These are phyloP conservation scores for Leucophenga varia DNA, from an alignment of 1,140 invertebrate species.

Conservation along the genomic window DNA sequence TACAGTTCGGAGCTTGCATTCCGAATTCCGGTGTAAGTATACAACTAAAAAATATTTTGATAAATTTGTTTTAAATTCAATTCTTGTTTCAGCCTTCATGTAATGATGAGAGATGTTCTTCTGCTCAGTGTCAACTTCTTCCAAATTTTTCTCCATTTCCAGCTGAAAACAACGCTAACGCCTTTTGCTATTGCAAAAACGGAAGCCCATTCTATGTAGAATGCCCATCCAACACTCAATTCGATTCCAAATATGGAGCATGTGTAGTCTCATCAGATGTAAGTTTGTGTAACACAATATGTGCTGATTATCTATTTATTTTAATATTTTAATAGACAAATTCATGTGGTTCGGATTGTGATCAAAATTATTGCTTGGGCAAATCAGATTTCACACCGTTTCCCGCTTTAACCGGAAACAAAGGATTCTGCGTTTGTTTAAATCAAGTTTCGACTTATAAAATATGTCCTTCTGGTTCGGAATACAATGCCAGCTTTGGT, in stretches of 20 bases:
- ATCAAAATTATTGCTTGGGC: too few relatives aligned
- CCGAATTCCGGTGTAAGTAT: constrained; percentile 12
- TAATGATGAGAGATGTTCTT: constrained; percentile 7
- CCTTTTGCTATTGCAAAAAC: constrained; percentile 27
- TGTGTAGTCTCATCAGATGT: too few relatives aligned
- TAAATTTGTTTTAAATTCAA: not conserved
- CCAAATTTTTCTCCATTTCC: constrained; percentile 8
- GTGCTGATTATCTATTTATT: too few relatives aligned
- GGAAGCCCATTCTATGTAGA: constrained; percentile 12
- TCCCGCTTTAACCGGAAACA: constrained; percentile 13
- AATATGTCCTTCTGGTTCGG: constrained; percentile 2
- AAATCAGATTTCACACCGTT: constrained; percentile 6
- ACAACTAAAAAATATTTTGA: constrained; percentile 1
- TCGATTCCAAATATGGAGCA: not conserved
- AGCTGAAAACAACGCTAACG: constrained; percentile 9
- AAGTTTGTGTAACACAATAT: too few relatives aligned
- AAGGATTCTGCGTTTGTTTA: constrained; percentile 29
- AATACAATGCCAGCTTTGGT: not conserved
- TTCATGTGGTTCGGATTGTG: too few relatives aligned
- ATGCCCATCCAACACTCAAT: constrained; percentile 9
- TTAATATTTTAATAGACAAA: too few relatives aligned
- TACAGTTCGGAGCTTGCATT: not conserved
- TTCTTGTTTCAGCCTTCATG: constrained; percentile 1
- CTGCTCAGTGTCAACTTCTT: constrained; percentile 2
- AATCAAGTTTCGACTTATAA: constrained; percentile 8